Percentiles rank a stretch among this genome's conserved stretches.
phyloP scores from a whole-genome alignment of 2,113 vertebrate species.

The Daphoenositta chrysoptera region DNA sequence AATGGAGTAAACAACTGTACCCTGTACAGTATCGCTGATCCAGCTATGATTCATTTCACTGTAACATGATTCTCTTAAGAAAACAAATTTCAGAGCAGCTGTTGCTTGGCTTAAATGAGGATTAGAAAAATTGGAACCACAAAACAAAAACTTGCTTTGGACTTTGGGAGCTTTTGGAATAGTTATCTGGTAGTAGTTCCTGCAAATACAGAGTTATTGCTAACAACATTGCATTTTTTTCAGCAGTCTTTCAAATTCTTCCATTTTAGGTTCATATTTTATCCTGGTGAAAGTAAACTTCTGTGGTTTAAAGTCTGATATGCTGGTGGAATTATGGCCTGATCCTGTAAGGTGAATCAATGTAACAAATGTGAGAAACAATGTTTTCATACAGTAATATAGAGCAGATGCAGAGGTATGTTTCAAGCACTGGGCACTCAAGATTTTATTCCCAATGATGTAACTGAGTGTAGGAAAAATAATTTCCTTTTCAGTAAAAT shows the following conservation, averaged over 20 bases:
- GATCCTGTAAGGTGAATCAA: not conserved
- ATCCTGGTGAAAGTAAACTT: not conserved
- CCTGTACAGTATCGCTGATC: slow-evolving; percentile 54
- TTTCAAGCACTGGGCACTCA: not conserved
- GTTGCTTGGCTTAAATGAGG: slow-evolving; percentile 65
- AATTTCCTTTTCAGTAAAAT: not conserved
- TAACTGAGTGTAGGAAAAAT: not conserved
- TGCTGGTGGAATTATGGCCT: not conserved
- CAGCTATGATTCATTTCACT: slow-evolving; percentile 62
- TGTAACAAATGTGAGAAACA: not conserved
- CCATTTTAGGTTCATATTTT: not conserved
- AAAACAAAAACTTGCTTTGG: slow-evolving; percentile 19
- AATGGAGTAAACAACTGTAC: slow-evolving; percentile 71
- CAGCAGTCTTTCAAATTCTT: not conserved
- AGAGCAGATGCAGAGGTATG: not conserved
- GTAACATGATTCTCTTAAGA: slow-evolving; percentile 70
- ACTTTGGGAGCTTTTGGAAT: not conserved
- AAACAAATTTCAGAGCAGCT: slow-evolving; percentile 70
- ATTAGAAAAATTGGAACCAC: slow-evolving; percentile 34
- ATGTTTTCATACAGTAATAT: fast-evolving
- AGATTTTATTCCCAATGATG: not conserved
- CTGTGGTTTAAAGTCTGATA: not conserved
- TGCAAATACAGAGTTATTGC: not conserved
- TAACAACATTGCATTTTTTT: not conserved
- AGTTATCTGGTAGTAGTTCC: not conserved